Evolutionary conservation across 2,797 vertebrate species (phyloP).

Genomic region (Natrix natrix): DNA sequence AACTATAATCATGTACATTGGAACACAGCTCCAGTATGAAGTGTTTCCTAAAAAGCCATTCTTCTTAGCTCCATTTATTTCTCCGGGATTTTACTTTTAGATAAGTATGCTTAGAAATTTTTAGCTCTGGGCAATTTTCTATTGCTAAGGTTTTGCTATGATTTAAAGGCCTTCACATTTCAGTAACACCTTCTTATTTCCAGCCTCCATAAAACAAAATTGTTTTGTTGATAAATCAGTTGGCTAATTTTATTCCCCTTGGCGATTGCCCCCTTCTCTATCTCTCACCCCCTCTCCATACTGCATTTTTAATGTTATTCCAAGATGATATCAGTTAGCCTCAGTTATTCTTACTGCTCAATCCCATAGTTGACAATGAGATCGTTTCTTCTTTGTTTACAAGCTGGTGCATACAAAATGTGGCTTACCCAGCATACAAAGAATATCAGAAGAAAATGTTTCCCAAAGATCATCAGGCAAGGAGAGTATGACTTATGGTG

Average conservation of each 20-base stretch:
- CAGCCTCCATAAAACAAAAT: slow-evolving; percentile 38
- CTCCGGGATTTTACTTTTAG: not conserved
- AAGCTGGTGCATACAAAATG: not conserved
- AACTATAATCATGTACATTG: not conserved
- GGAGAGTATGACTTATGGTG: not conserved
- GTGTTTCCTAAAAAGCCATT: not conserved
- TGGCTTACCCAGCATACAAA: not conserved
- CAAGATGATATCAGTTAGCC: slow-evolving; percentile 7
- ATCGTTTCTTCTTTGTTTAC: not conserved
- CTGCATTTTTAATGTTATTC: slow-evolving; percentile 25
- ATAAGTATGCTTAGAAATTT: not conserved
- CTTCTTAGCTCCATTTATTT: not conserved
- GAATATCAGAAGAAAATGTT: not conserved
- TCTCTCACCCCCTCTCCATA: not conserved
- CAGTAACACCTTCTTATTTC: slow-evolving; percentile 39
- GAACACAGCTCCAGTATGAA: not conserved
- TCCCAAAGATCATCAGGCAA: not conserved
- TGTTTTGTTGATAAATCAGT: slow-evolving; percentile 43
- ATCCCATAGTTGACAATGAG: not conserved
- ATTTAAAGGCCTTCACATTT: slow-evolving; percentile 45
- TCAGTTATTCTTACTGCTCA: slow-evolving; percentile 18
- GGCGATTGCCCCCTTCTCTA: slow-evolving; percentile 26
- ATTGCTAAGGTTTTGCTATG: slow-evolving; percentile 22
- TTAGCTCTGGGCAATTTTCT: slow-evolving; percentile 17
- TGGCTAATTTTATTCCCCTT: slow-evolving; percentile 21